Conservation (phyloP, 2,113 vertebrate species). For the Megalops atlanticus region DNA sequence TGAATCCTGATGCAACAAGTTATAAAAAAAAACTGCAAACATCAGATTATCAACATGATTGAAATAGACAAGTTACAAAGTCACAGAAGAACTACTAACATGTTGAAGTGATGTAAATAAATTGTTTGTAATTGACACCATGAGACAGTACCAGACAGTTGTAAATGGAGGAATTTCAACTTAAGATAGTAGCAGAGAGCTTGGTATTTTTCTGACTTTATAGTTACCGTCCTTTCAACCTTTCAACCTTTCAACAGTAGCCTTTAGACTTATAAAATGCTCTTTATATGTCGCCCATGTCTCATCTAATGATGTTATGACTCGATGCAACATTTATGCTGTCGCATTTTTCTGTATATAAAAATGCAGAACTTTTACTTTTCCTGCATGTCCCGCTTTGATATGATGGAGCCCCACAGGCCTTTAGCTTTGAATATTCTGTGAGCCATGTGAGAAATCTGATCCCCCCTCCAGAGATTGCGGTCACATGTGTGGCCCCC, state of each 20-base stretch:
- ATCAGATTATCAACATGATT: conserved; percentile 1
- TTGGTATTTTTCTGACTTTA: conserved; percentile 32
- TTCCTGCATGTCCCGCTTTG: not conserved
- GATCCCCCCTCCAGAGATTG: conserved; percentile 48
- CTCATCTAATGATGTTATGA: not conserved
- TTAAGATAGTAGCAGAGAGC: conserved; percentile 41
- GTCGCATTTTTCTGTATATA: conserved; percentile 1
- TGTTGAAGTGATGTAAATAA: conserved; percentile 59
- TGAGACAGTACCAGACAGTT: conserved; percentile 58
- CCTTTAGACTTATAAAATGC: too few relatives aligned
- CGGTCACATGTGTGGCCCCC: conserved; percentile 47
- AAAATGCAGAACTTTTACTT: not conserved
- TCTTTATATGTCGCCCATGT: not conserved
- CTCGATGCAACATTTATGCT: too few relatives aligned
- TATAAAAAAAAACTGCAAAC: not conserved
- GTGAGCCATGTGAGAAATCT: conserved; percentile 58
- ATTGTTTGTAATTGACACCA: conserved; percentile 63
- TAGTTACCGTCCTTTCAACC: not conserved
- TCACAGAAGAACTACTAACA: conserved; percentile 58
- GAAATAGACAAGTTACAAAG: conserved; percentile 49
- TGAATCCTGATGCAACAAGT: too few relatives aligned
- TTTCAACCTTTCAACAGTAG: not conserved
- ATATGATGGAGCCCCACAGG: conserved; percentile 37
- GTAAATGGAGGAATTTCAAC: conserved; percentile 54
- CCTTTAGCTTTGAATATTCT: conserved; percentile 49